Evolutionary conservation across 2,888 invertebrate genomes (phyloP).

Genomic region (Pyrochroa serraticornis): DNA sequence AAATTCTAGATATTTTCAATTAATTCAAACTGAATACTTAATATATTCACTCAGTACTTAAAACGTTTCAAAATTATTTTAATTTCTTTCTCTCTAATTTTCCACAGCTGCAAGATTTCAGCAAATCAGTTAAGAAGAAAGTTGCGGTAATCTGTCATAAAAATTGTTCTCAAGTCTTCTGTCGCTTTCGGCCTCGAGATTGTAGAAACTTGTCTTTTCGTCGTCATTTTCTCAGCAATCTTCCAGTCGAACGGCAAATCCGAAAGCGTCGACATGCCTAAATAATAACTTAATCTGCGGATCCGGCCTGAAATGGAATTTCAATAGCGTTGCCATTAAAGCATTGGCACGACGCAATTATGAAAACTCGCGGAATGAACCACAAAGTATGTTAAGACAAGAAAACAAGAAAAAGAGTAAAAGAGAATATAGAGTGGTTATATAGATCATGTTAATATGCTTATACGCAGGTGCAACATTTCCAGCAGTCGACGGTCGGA

Average conservation of each 20-base stretch:
- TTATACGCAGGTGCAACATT: conserved; percentile 44
- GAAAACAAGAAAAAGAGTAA: conserved; percentile 25
- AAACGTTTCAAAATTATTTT: too few species aligned
- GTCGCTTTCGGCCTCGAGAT: too few species aligned
- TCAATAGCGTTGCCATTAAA: conserved; percentile 12
- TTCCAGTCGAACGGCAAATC: background rate
- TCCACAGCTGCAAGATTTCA: too few species aligned
- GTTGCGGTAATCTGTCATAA: too few species aligned
- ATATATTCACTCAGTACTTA: too few species aligned
- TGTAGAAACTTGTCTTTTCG: too few species aligned
- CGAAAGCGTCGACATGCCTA: conserved; percentile 20
- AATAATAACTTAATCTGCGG: conserved; percentile 29
- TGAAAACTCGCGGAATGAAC: conserved; percentile 19
- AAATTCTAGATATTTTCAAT: too few species aligned
- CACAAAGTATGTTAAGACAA: conserved; percentile 23
- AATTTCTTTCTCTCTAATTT: too few species aligned
- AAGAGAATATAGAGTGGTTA: conserved; percentile 34
- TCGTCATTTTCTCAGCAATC: too few species aligned
- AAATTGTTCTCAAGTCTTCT: too few species aligned
- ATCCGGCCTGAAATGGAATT: conserved; percentile 22
- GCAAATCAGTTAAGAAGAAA: too few species aligned
- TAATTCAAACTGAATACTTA: too few species aligned
- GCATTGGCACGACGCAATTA: conserved; percentile 14
- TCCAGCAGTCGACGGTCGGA: conserved; percentile 31
- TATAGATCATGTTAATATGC: conserved; percentile 46